These are phyloP conservation scores for Zosterops lateralis DNA, from an alignment of 2,113 vertebrate genomes.

Conservation along the genomic window DNA sequence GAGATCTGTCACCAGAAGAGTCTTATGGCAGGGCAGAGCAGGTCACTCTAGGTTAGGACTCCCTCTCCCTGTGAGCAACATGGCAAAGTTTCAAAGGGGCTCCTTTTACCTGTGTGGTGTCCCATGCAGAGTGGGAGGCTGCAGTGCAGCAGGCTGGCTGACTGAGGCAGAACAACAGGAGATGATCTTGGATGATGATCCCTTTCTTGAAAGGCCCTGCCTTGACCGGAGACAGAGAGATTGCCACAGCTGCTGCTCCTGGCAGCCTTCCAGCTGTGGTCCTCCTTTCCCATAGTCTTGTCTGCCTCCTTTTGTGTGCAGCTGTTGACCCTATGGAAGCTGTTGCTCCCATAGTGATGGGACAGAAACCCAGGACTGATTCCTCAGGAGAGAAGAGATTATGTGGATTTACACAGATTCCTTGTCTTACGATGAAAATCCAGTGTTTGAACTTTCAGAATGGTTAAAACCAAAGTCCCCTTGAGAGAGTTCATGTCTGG, in stretches of 20 bases:
- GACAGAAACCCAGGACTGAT: neutral
- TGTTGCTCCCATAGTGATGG: rapidly evolving
- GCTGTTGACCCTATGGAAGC: neutral
- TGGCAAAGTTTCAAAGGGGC: neutral
- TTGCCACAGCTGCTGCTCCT: slow-evolving; percentile 50
- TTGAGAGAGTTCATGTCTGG: neutral
- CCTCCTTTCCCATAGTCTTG: neutral
- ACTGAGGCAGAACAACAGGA: neutral
- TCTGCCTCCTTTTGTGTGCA: rapidly evolving
- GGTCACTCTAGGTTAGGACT: neutral
- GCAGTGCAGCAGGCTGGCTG: neutral
- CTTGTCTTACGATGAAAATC: neutral
- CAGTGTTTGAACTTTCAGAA: neutral
- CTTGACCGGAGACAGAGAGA: slow-evolving; percentile 9
- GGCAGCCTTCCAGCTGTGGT: slow-evolving; percentile 44
- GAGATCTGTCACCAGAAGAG: neutral
- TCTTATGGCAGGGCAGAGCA: rapidly evolving
- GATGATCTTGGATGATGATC: neutral
- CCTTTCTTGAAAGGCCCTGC: neutral
- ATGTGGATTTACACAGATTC: neutral
- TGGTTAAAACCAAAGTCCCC: neutral
- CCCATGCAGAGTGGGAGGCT: neutral
- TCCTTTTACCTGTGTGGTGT: neutral
- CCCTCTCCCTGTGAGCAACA: neutral
- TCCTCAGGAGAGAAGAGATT: neutral